Conservation (phyloP, 92 coral and sea anemone species). For the Scolanthus callimorphus region DNA sequence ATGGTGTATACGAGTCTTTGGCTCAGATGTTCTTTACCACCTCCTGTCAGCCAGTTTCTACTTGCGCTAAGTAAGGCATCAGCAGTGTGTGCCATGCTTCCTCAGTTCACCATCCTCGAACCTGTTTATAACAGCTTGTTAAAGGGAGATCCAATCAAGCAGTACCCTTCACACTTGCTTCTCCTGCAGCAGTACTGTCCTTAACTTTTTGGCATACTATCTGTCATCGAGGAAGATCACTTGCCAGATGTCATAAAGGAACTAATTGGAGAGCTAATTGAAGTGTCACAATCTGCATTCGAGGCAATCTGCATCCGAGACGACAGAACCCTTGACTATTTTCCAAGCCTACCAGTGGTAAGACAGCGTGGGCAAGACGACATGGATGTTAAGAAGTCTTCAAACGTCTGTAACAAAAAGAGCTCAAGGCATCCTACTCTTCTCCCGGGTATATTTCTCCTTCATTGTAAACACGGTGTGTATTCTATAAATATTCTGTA, state of each 20-base stretch:
- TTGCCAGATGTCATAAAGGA: constrained; percentile 3
- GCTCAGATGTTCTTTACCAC: constrained; percentile 22
- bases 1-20: constrained; percentile 25
- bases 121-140: constrained; percentile 5
- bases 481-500: too few relatives aligned
- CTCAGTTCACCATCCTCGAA: constrained; percentile 3
- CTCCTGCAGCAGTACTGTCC: constrained; percentile 30
- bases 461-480: too few relatives aligned
- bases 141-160: constrained; percentile 20
- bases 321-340: constrained; percentile 1
- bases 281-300: constrained; percentile 24
- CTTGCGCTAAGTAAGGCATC: constrained; percentile 9
- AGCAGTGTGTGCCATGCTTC: constrained; percentile 32
- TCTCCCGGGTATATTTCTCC: too few relatives aligned
- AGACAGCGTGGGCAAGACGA: constrained; percentile 23
- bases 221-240: constrained; percentile 7
- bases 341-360: constrained; percentile 23
- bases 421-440: constrained; percentile 27
- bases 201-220: constrained; percentile 15
- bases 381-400: neutral
- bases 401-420: constrained; percentile 27
- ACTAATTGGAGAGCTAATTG: constrained; percentile 13
- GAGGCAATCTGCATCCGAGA: neutral
- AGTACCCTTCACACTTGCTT: constrained; percentile 13
- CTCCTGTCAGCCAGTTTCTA: constrained; percentile 6